Evolutionary conservation across 2,113 vertebrate species (phyloP), one percentile per base, ranked within the genome.

Genomic region (Trematocara nigrifrons): DNA sequence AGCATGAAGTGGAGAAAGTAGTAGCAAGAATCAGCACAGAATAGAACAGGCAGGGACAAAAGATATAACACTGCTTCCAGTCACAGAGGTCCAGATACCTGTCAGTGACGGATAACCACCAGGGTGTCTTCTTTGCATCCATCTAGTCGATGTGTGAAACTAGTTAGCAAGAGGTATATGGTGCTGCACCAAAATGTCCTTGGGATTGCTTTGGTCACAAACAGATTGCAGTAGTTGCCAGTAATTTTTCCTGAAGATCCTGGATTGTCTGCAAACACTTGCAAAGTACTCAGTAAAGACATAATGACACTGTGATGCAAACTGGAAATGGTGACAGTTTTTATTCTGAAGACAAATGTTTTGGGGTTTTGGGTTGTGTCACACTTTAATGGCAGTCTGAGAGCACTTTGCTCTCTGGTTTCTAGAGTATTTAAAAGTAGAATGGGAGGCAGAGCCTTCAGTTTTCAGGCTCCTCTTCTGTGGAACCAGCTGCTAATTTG

Each of bases 201-300:
- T 69, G 64, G 12, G 38, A 69, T 69, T 22, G 64, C 38, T 69
- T 42, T 42, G 64, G 64, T 42, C n/a, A 40, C 61, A 22, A 22
- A 22, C 52, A 40, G 35, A 66, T 40, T 42, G 11, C 3, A 40
- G 11, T 42, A 0, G 38, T 22, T 42, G 0, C n/a, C 1, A 42
- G 1, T 22, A 42, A 22, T 69, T 0, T 15, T n/a, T 38, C 18
- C 3, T 7, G 10, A 2, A 20, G 61, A 66, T 0, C 10, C 61
- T 11, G 10, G 18, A 6, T 38, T 20, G n/a, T 22, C 38, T 69
- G 38, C 64, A 69, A 42, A 42, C 11, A 42, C 0, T 69, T 69
- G 4, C 1, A 22, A 1, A 22, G 18, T n/a, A 2, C 2, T 22
- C 7, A 8, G 10, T 42, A 61, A 69, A 42, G n/a, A 42, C 11